These are phyloP conservation scores for Taxidea taxus DNA, from an alignment of 2,113 vertebrate species.

Conservation along the genomic window DNA sequence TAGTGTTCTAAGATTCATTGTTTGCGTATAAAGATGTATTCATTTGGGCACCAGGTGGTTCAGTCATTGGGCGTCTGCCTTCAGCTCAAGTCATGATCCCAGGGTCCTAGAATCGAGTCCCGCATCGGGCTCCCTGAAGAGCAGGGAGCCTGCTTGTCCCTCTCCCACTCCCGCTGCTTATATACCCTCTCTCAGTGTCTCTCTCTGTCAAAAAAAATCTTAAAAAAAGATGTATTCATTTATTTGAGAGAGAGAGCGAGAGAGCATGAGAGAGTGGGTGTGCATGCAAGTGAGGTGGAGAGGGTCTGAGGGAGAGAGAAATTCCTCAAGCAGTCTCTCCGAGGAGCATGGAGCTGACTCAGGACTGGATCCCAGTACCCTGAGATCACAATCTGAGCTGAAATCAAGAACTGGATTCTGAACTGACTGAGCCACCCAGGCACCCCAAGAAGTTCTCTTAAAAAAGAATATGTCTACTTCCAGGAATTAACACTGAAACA, in stretches of 20 bases:
- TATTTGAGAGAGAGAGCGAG: not conserved
- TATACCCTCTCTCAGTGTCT: no score
- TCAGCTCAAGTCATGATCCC: no score
- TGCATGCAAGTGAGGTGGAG: not conserved
- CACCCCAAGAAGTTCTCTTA: not conserved
- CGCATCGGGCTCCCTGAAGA: no score
- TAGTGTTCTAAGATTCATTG: no score
- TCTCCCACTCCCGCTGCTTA: no score
- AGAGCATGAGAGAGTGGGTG: no score
- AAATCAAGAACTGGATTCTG: not conserved
- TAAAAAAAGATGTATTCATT: not conserved
- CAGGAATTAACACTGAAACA: not conserved
- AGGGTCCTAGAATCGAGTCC: no score
- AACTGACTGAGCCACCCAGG: not conserved
- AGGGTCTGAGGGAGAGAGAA: not conserved
- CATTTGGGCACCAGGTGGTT: not conserved
- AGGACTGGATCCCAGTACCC: not conserved
- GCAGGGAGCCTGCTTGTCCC: no score
- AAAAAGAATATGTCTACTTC: not conserved
- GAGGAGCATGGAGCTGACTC: accelerated
- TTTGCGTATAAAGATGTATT: not conserved
- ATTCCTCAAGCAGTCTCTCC: not conserved
- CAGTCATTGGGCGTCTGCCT: no score
- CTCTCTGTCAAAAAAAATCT: no score
- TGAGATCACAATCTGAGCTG: not conserved